Conservation (phyloP, 2,888 invertebrate species). For the Spatulosminthurus flaviceps region DNA sequence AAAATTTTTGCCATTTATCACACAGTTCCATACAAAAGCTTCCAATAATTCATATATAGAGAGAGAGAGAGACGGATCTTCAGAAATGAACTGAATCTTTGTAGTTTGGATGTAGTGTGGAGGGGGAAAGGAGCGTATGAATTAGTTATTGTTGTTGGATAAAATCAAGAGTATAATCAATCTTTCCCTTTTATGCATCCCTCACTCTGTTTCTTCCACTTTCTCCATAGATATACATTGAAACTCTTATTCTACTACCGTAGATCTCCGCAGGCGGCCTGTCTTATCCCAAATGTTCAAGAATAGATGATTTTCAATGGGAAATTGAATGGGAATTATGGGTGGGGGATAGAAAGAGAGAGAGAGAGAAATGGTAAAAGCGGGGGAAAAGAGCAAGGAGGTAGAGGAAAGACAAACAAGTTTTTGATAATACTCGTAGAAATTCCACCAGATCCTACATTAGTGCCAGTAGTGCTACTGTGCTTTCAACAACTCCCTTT, state of each 20-base stretch:
- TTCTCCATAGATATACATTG: neutral
- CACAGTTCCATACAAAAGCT: conserved; percentile 7
- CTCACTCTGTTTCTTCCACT: neutral
- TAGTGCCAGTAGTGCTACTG: neutral
- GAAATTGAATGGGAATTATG: conserved; percentile 31
- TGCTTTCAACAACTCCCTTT: neutral
- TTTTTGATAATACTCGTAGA: conserved; percentile 32
- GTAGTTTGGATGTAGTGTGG: neutral
- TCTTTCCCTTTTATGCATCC: conserved; percentile 21
- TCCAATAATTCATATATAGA: neutral
- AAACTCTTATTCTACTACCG: neutral
- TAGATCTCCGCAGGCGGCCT: neutral
- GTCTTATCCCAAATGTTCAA: conserved; percentile 34
- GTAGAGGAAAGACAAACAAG: conserved; percentile 44
- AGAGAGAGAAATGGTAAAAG: conserved; percentile 12
- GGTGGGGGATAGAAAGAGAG: conserved; percentile 30
- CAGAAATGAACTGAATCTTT: conserved; percentile 4
- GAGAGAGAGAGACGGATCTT: neutral
- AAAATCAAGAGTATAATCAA: conserved; percentile 46
- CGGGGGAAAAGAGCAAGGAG: conserved; percentile 18
- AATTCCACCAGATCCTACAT: neutral
- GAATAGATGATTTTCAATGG: conserved; percentile 39
- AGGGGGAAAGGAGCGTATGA: conserved; percentile 12
- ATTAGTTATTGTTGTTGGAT: conserved; percentile 41
- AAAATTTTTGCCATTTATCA: conserved; percentile 43